Base-by-base conservation (phyloP, 1,140 invertebrate species). In the Scylla paramamosain region DNA sequence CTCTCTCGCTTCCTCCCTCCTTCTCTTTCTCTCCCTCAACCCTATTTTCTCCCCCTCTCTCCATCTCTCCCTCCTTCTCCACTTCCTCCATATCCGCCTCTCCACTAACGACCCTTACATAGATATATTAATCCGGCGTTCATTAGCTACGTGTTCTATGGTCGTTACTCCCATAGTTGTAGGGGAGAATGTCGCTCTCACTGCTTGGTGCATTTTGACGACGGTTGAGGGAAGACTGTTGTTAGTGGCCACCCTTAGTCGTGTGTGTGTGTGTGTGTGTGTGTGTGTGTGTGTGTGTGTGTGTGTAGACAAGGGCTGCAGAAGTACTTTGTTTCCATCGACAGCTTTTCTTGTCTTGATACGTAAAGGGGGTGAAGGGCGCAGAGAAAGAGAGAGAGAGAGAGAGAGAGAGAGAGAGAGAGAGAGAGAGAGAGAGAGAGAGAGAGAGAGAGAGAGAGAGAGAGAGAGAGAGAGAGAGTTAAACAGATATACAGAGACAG, bases 391-490 rank as follows among this genome's bases (percentile, higher is more conserved):
- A 31, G 83, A 84, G 83, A 84, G 46, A 48, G 46, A 84, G 83
- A 84, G 31, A 84, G n/a, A 31, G 31, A 28, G 83, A 28, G n/a
- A 84, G 83, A 84, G n/a, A n/a, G n/a, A 31, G 31, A n/a, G 31
- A 84, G 83, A 84, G 31, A n/a, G 31, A 84, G 83, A 84, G n/a
- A 28, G 31, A 84, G n/a, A 28, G n/a, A 84, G n/a, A n/a, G 83
- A 20, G 20, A 84, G 83, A 86, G 83, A 86, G 83, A 83, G 77
- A 83, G 77, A 83, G 77, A 83, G 77, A 83, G 77, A 83, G 77
- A 83, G 77, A 83, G 77, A 83, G 77, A 83, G 77, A 83, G 77
- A 83, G 77, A 83, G 77, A 83, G 77, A 83, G 39, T 1, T 6
- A 39, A 6, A 39, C 39, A 6, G 6, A 39, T 6, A 39, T 1